Evolutionary conservation across 2,113 vertebrate species (phyloP).

Genomic region (Xiphophorus couchianus): DNA sequence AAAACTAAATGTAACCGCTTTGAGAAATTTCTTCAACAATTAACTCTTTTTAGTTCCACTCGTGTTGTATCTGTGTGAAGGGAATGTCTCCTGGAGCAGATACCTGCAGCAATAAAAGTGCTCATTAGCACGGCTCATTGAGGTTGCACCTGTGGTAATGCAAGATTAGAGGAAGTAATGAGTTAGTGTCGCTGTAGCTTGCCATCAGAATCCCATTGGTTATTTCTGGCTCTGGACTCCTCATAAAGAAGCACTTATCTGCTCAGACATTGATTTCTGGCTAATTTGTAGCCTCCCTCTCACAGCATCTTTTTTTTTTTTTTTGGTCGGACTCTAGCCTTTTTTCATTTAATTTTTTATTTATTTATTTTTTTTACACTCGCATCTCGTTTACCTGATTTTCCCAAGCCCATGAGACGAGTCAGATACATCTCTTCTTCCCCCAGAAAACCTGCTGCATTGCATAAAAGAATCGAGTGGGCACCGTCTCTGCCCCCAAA

Average conservation of each 20-base stretch:
- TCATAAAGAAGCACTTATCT: conserved; percentile 8
- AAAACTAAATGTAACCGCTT: background rate
- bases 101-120: conserved; percentile 6
- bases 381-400: conserved; percentile 74
- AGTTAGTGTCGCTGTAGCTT: conserved; percentile 11
- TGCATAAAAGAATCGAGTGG: conserved; percentile 80
- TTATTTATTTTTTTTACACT: conserved; percentile 54
- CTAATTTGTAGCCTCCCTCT: conserved; percentile 22
- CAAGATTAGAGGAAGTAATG: conserved; percentile 5
- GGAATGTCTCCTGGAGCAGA: background rate
- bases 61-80: background rate
- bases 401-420: conserved; percentile 65
- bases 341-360: background rate
- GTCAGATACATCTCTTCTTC: conserved; percentile 71
- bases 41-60: background rate
- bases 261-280: background rate
- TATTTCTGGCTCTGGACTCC: background rate
- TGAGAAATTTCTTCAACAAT: background rate
- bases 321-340: conserved; percentile 12
- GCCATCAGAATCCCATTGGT: background rate
- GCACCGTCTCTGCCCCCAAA: conserved; percentile 81
- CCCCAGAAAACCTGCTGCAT: conserved; percentile 78
- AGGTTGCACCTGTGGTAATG: conserved; percentile 5
- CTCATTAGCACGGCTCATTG: conserved; percentile 20
- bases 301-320: conserved; percentile 8